Conservation (phyloP, 1,140 invertebrate species). For the Bombus balteatus region DNA sequence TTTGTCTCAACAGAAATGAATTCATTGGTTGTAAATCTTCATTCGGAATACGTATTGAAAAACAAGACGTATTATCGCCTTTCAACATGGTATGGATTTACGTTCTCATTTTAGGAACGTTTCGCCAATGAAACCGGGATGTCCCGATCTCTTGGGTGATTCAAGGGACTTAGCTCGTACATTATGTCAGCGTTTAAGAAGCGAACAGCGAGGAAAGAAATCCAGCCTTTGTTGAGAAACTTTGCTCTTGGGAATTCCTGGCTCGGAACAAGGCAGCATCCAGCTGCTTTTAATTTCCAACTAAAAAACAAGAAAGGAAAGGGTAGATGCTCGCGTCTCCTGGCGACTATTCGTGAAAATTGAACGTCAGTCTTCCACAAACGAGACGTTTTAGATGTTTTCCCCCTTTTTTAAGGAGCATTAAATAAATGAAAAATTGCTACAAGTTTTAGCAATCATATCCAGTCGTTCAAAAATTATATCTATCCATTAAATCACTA, state of each 20-base stretch:
- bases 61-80: background rate
- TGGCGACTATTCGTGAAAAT: constrained; percentile 31
- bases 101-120: background rate
- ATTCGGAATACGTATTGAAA: background rate
- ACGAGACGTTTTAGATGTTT: constrained; percentile 4
- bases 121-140: background rate
- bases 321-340: constrained; percentile 2
- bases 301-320: background rate
- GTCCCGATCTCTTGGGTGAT: constrained; percentile 31
- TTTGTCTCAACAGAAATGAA: background rate
- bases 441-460: background rate
- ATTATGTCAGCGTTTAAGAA: constrained; percentile 29
- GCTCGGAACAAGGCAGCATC: constrained; percentile 3
- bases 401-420: background rate
- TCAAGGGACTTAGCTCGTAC: constrained; percentile 15
- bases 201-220: constrained; percentile 20
- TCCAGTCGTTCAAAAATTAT: no score
- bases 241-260: constrained; percentile 13
- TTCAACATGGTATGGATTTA: background rate
- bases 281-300: constrained; percentile 39
- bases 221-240: constrained; percentile 29
- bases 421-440: constrained; percentile 11
- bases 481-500: background rate
- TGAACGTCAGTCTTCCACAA: constrained; percentile 31
- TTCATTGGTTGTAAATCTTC: background rate